Evolutionary conservation across 2,113 vertebrate genomes (phyloP), one percentile per base, ranked within the genome.

Genomic region (Pogonocichla stellata): DNA sequence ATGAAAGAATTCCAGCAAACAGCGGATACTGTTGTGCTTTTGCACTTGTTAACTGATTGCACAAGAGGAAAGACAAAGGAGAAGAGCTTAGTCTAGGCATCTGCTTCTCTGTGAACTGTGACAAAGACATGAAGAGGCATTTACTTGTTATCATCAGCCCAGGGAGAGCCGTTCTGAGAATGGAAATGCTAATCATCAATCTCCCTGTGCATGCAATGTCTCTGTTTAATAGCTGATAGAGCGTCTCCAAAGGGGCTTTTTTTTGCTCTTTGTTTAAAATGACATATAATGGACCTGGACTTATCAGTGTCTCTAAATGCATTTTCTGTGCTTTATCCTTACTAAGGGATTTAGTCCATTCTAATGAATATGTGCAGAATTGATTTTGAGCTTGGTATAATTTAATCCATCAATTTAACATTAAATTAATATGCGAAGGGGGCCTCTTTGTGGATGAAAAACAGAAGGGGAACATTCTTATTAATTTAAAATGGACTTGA

Each of bases 401-500:
- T 99, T 99, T 99, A 99, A 99, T 99, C 98, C 98, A 99, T 99
- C 99, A 99, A 98, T 99, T 99, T 99, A 99, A 98, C 98, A 98
- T 99, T 98, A 98, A 98, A 98, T 98, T 98, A 98, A 98, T 99
- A 99, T 99, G 98, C 98, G 98, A 98, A 98, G 97, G 96, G 95
- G 94, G 94, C 95, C 97, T 98, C 96, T 98, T 97, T 97, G 97
- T 96, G 98, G 97, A 97, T 98, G 97, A 97, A 97, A 98, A 97
- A 94, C 96, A 98, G 98, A 98, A 92, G 96, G 93, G 92, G 95
- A 97, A 97, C 91, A 83, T 97, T 97, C 96, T 97, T 98, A 98
- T 97, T 98, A 97, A 98, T 98, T 97, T 97, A 97, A 97, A 98
- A 97, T 80, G 93, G 97, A 97, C 97, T 97, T 98, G 98, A 98